Percentiles rank a stretch among this genome's conserved stretches.
phyloP scores from a whole-genome alignment of 2,797 vertebrate species.

The Intellagama lesueurii region DNA sequence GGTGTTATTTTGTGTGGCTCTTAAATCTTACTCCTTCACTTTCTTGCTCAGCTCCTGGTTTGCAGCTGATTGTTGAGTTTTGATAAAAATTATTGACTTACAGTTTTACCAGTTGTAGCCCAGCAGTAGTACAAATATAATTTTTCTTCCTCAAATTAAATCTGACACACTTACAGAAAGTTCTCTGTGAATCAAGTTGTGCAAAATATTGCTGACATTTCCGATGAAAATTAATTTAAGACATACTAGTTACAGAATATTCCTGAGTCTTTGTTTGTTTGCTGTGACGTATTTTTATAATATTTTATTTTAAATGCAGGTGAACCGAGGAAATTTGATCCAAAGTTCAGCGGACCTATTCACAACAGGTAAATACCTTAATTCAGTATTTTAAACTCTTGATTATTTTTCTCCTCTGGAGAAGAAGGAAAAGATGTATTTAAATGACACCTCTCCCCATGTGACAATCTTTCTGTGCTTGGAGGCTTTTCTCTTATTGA shows the following conservation, averaged over 20 bases:
- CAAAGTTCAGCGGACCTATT: slow-evolving; percentile 92
- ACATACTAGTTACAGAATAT: neutral
- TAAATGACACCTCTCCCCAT: neutral
- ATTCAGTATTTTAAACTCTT: slow-evolving; percentile 39
- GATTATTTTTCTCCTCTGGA: slow-evolving; percentile 40
- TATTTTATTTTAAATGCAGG: slow-evolving; percentile 85
- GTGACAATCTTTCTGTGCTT: neutral
- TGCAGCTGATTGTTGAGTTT: neutral
- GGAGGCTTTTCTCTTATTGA: neutral
- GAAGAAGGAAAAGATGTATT: neutral
- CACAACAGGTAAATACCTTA: slow-evolving; percentile 86
- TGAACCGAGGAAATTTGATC: slow-evolving; percentile 91
- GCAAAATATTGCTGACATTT: slow-evolving; percentile 23
- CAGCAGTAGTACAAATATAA: neutral
- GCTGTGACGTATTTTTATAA: slow-evolving; percentile 49
- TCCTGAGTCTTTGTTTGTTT: slow-evolving; percentile 51
- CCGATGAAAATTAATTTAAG: neutral
- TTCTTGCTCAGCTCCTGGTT: neutral
- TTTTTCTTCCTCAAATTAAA: neutral
- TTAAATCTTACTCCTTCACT: neutral
- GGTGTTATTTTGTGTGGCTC: neutral
- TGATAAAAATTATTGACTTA: neutral
- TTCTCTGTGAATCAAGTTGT: neutral
- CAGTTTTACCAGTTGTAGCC: neutral
- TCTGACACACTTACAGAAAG: neutral